Evolutionary conservation across 1,140 invertebrate species (phyloP).

Genomic region (Daktulosphaira vitifoliae): DNA sequence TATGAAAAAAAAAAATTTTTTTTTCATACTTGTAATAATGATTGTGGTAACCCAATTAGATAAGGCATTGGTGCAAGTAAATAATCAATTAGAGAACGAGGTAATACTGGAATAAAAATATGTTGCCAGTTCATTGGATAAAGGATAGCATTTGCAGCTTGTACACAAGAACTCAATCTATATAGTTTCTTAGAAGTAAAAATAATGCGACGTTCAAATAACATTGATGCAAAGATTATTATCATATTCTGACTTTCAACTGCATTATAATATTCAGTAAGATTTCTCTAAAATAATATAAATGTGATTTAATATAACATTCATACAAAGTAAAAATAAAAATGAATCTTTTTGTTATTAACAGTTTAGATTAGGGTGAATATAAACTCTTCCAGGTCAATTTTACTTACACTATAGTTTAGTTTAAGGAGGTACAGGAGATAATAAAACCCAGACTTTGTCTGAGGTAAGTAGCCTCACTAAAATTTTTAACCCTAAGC

Average conservation of each 20-base stretch:
- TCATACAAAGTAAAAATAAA: neutral
- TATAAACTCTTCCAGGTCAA: neutral
- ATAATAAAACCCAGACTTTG: no score
- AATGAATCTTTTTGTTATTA: neutral
- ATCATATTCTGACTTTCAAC: constrained; percentile 88
- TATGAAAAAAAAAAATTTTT: neutral
- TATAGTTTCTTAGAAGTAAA: constrained; percentile 79
- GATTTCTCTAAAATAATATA: constrained; percentile 67
- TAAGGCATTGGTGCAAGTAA: constrained; percentile 89
- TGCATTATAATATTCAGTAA: constrained; percentile 93
- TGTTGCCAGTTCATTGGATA: constrained; percentile 99
- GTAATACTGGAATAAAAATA: constrained; percentile 86
- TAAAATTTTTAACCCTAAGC: no score
- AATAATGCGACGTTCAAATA: constrained; percentile 85
- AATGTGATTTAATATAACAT: constrained; percentile 31
- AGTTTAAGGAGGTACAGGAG: no score
- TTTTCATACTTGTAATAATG: constrained; percentile 63
- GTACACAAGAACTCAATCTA: constrained; percentile 82
- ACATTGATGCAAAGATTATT: constrained; percentile 83
- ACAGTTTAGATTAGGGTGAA: constrained; percentile 3
- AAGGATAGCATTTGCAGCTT: constrained; percentile 83
- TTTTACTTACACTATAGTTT: no score
- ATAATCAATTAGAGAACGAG: constrained; percentile 79
- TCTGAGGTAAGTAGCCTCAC: no score
- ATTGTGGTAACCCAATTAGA: constrained; percentile 80